Evolutionary conservation across 2,113 vertebrate species (phyloP), one percentile per base, ranked within the genome.

Genomic region (Cebus imitator): DNA sequence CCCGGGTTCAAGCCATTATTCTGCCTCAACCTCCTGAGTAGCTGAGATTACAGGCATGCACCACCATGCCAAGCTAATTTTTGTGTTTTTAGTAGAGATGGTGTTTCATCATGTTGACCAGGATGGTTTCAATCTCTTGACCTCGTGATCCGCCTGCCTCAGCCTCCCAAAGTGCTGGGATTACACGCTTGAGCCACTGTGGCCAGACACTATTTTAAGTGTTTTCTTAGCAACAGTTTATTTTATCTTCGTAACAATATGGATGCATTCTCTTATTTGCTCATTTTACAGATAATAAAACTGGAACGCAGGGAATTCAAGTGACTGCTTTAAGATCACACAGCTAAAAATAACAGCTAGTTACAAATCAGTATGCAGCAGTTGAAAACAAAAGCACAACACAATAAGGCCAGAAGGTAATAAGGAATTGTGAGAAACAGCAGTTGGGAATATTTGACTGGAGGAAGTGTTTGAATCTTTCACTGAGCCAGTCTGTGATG

Each of bases 211-310:
- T 81, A 27, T 20, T 75, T 43, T 32, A 76, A 86, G 18, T 48
- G 50, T 87, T 95, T 92, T 76, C 18, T 89, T 92, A 81, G 14
- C 37, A 93, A 83, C 13, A 57, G 45, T 86, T 95, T 57, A 50
- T 84, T 68, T 93, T 21, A 40, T 80, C 88, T 70, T 50, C 40
- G 32, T 61, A 83, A 18, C 12, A 58, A 50, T 3, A 66, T 10
- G 32, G 12, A 30, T 48, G 32, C 55, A 35, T 16, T 48, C 5
- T 86, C 2, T 2, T 61, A 30, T 80, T 87, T 30, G 37, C 70
- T 95, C 55, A 43, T 70, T 87, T 58, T 57, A 76, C 20, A 75
- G 23, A 58, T 30, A 73, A 25, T 61, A 52, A 87, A 85, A 58
- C 30, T 92, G 37, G n/a, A 25, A 21, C 21, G 27, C 8, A 80